Conservation (phyloP, 2,797 vertebrate species). For the Mus caroli region DNA sequence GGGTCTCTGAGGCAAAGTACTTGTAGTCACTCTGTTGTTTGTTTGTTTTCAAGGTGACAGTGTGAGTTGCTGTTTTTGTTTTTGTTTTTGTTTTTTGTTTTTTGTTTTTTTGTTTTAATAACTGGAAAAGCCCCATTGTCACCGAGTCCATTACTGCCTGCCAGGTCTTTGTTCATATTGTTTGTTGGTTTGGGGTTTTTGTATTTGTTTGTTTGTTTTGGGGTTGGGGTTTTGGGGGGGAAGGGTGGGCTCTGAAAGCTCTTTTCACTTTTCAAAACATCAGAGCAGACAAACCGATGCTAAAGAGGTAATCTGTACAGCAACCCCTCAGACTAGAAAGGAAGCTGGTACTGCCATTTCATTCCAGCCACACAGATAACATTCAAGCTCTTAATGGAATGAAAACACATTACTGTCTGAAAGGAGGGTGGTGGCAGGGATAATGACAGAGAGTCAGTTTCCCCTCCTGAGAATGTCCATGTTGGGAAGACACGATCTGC, state of each 20-base stretch:
- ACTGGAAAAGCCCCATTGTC: slow-evolving; percentile 4
- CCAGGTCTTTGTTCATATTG: slow-evolving; percentile 61
- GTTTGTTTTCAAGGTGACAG: not conserved
- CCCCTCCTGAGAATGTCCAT: slow-evolving; percentile 52
- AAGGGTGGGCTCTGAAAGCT: slow-evolving; percentile 62
- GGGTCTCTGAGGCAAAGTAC: not conserved
- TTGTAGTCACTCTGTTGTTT: not conserved
- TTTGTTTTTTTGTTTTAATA: no score
- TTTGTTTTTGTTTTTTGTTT: no score
- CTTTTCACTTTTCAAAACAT: slow-evolving; percentile 75
- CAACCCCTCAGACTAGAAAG: slow-evolving; percentile 42
- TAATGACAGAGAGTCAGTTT: slow-evolving; percentile 40
- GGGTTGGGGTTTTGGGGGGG: not conserved
- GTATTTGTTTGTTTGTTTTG: no score
- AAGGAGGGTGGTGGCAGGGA: not conserved
- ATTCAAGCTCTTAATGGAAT: slow-evolving; percentile 68
- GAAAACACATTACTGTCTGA: slow-evolving; percentile 67
- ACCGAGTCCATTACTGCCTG: not conserved
- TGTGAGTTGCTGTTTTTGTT: not conserved
- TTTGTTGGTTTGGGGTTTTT: not conserved
- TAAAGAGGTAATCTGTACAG: slow-evolving; percentile 63
- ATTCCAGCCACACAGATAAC: slow-evolving; percentile 55
- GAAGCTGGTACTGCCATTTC: slow-evolving; percentile 46
- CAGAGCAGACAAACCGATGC: slow-evolving; percentile 57
- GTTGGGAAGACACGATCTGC: not conserved